phyloP scores from a whole-genome alignment of 2,797 vertebrate genomes.

The Bufotes viridis region DNA sequence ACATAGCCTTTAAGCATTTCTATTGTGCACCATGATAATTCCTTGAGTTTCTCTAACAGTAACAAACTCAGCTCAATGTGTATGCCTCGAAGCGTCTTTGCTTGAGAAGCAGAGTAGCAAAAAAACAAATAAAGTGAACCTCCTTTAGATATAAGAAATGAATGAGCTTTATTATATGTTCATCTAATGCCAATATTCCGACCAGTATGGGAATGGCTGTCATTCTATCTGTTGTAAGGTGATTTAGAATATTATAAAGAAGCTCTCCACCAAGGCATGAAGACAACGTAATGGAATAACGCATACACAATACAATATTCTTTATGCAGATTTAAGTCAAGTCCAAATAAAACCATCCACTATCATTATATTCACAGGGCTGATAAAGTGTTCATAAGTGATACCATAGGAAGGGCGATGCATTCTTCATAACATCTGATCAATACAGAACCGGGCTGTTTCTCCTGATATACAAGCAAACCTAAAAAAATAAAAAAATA shows the following conservation, averaged over 20 bases:
- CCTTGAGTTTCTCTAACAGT: no score
- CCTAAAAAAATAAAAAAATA: background rate
- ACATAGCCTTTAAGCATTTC: no score
- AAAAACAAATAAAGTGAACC: background rate
- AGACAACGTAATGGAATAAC: background rate
- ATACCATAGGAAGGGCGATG: background rate
- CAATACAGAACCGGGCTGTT: slow-evolving; percentile 1
- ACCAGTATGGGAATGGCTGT: background rate
- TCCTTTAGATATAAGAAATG: background rate
- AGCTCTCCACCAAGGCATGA: background rate
- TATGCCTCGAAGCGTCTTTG: no score
- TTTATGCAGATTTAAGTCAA: slow-evolving; percentile 7
- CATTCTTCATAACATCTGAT: background rate
- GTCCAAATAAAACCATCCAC: background rate
- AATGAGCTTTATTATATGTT: background rate
- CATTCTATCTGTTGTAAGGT: background rate
- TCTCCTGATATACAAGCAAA: background rate
- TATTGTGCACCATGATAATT: no score
- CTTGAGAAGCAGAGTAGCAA: no score
- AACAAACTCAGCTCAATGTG: no score
- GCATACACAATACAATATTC: background rate
- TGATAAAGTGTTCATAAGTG: slow-evolving; percentile 16
- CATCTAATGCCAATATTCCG: background rate
- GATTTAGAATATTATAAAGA: background rate
- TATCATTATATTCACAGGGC: slow-evolving; percentile 5